phyloP scores from a whole-genome alignment of 1,140 invertebrate species.

The Trichonephila clavipes region DNA sequence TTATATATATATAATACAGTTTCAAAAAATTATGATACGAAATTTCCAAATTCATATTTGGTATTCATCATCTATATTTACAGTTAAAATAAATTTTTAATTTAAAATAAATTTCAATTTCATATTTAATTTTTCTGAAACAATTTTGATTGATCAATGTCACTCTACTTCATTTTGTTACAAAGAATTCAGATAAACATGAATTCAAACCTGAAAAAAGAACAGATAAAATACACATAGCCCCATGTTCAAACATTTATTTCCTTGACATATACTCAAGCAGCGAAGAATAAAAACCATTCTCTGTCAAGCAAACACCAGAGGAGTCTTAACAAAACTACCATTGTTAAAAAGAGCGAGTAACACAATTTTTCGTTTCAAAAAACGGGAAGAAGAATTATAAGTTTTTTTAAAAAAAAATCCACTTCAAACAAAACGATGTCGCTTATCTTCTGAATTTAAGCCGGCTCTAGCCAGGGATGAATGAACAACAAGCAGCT shows the following conservation, averaged over 20 bases:
- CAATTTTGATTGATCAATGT: too few species aligned
- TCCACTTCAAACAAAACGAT: conserved; percentile 21
- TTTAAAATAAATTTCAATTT: too few species aligned
- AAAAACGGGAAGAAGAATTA: neutral
- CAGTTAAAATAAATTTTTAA: too few species aligned
- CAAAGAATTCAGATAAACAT: too few species aligned
- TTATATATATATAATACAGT: too few species aligned
- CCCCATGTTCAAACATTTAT: neutral
- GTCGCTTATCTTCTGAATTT: conserved; percentile 12
- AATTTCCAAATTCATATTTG: too few species aligned
- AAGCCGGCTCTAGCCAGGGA: neutral
- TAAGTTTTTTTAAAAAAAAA: neutral
- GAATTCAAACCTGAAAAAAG: too few species aligned
- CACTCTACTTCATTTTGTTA: too few species aligned
- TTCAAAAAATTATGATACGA: too few species aligned
- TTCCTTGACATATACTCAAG: neutral
- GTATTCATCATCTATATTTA: too few species aligned
- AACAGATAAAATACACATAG: neutral
- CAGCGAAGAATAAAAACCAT: neutral
- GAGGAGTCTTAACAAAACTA: neutral
- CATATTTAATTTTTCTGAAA: too few species aligned
- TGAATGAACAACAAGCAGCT: neutral
- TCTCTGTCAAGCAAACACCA: neutral
- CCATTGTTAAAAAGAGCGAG: neutral
- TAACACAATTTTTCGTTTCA: neutral